Conservation (phyloP, 2,888 invertebrate genomes). For the Aphidius colemani region DNA sequence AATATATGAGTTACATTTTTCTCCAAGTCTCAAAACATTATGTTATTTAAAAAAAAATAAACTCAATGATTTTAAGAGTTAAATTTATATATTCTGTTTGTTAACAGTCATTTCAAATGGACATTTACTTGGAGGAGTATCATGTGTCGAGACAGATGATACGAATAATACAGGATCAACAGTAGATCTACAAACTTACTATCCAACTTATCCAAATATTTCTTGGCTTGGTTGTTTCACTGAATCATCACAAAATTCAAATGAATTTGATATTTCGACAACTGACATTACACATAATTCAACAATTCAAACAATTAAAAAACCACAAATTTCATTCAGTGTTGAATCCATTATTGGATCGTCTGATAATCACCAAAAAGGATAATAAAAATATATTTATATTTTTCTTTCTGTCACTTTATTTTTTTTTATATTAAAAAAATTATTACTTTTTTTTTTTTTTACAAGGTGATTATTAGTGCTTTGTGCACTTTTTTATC, state of each 20-base stretch:
- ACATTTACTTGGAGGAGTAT: constrained; percentile 34
- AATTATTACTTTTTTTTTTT: constrained; percentile 11
- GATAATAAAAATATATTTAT: constrained; percentile 12
- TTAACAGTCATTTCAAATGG: constrained; percentile 37
- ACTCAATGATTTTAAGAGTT: constrained; percentile 10
- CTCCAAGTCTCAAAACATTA: neutral
- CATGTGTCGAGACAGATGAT: constrained; percentile 34
- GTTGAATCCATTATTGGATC: constrained; percentile 56
- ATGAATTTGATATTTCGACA: neutral
- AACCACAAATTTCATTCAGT: constrained; percentile 53
- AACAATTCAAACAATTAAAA: constrained; percentile 35
- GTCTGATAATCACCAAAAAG: constrained; percentile 23
- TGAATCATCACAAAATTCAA: neutral
- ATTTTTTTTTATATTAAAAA: constrained; percentile 16
- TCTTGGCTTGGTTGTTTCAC: constrained; percentile 43
- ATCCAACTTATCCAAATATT: constrained; percentile 36
- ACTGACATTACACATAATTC: constrained; percentile 9
- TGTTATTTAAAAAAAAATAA: constrained; percentile 9
- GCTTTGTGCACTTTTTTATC: constrained; percentile 10
- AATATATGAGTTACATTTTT: constrained; percentile 20
- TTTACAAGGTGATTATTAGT: constrained; percentile 10
- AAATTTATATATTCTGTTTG: constrained; percentile 5
- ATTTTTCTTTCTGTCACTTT: constrained; percentile 20
- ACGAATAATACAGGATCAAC: constrained; percentile 32
- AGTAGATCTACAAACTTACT: constrained; percentile 34